Evolutionary conservation across 1,140 invertebrate species (phyloP), one percentile per base, ranked within the genome.

Genomic region (Harlomillsia oculata): DNA sequence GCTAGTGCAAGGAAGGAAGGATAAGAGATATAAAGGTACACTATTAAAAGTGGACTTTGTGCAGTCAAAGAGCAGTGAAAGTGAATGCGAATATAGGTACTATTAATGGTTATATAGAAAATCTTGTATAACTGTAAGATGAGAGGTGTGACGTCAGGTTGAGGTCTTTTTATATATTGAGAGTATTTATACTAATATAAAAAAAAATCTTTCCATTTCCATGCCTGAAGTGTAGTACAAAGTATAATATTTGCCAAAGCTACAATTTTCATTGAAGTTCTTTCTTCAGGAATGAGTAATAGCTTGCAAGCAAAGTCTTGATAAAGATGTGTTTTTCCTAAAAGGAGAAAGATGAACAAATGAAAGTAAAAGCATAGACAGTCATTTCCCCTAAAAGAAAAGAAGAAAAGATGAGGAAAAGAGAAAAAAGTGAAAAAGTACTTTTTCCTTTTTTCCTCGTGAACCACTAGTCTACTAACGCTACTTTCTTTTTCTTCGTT

Each of bases 401-500:
- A n/a, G 3, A n/a, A 3, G 23, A 16, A 21, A 34, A 34, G n/a
- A 41, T 21, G 26, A 46, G 25, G 16, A 8, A 29, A 29, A 29
- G 43, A 11, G 44, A n/a, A 39, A 5, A 39, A 25, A 39, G n/a
- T 14, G 32, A 8, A 50, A 9, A 50, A 50, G 34, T 29, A 21
- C 32, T 34, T 9, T 34, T n/a, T 34, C 32, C 9, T 34, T 9
- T 34, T 9, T n/a, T n/a, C 32, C 32, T n/a, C n/a, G 9, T 34
- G 9, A 50, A 16, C 26, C 29, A 48, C 28, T 26, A 5, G 14
- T 25, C 21, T n/a, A 48, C 20, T 13, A 25, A 49, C 30, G 49
- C 49, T 32, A 36, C 32, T 51, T 51, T 37, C 36, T 51, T 37
- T 51, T 32, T 25, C 28, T 28, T 23, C 39, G 34, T 51, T 32